Evolutionary conservation across 1,140 invertebrate genomes (phyloP), one percentile per base, ranked within the genome.

Genomic region (Schlechtendalia chinensis): DNA sequence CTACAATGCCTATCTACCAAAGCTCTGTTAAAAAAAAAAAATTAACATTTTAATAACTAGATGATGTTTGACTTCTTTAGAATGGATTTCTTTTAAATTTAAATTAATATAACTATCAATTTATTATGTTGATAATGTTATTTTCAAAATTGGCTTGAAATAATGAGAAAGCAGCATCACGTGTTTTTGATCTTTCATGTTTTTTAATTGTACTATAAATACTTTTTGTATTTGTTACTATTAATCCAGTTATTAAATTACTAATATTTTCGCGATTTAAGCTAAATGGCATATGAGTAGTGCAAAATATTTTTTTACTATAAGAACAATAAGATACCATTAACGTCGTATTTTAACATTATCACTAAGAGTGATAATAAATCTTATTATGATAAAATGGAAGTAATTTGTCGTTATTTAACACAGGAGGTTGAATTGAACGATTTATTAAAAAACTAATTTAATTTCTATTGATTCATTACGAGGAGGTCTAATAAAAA

Each of bases 281-380:
- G 2, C 59, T 24, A 61, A 61, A 61, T 61, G 59, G 16, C 59
- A 61, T 61, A 61, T 27, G 17, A 1, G 59, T 61, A 61, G 59
- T 61, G 22, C 59, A 61, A 61, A 61, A 61, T 61, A 61, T n/a
- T 61, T 29, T 61, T 61, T 61, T 61, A 61, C 27, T 61, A 6
- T 61, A 61, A 61, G 59, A 61, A 61, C 59, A 61, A 61, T 61
- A 61, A 61, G 14, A 61, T 61, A 61, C 59, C 59, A 61, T 61
- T 61, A 29, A 11, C 27, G 59, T n/a, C 17, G 59, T 24, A 61
- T n/a, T 61, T 27, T 59, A 22, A 12, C 19, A 59, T 19, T 22
- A 59, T 59, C 58, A 59, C 58, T 59, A 14, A 59, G 16, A 58
- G 58, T 59, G 58, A 59, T 27, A 59, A 59, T 59, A 59, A 19